These are phyloP conservation scores for Egretta garzetta DNA, from an alignment of 2,113 vertebrate genomes.

Conservation along the genomic window DNA sequence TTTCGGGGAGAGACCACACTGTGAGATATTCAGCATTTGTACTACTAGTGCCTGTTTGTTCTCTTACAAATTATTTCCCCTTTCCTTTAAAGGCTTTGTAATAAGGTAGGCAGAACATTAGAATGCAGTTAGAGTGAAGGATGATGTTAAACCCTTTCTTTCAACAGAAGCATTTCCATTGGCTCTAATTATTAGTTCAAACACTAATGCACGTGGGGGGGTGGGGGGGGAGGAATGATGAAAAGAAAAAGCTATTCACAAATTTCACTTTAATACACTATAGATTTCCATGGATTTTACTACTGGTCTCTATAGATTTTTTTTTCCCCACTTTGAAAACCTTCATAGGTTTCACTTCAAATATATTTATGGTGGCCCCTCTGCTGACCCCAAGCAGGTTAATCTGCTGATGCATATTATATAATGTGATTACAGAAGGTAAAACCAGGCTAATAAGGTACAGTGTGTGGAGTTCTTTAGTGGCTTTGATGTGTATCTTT, in stretches of 20 bases:
- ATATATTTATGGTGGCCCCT: constrained; percentile 46
- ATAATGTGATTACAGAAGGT: constrained; percentile 69
- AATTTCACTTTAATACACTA: constrained; percentile 44
- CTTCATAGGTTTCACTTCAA: constrained; percentile 60
- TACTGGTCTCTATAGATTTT: constrained; percentile 30
- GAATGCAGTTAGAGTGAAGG: constrained; percentile 6
- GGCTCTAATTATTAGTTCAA: constrained; percentile 64
- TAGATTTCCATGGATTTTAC: constrained; percentile 62
- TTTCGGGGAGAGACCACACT: neutral
- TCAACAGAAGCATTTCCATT: constrained; percentile 53
- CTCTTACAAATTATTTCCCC: neutral
- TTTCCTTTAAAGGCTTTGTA: constrained; percentile 45
- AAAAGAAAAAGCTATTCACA: constrained; percentile 60
- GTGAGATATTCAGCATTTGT: neutral
- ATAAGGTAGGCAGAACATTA: constrained; percentile 33
- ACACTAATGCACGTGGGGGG: neutral
- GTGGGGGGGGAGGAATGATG: neutral
- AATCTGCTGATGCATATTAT: constrained; percentile 63
- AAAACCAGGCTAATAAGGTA: constrained; percentile 58
- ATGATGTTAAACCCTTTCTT: constrained; percentile 16
- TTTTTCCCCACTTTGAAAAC: constrained; percentile 50
- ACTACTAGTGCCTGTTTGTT: neutral
- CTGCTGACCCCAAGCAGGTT: constrained; percentile 59
- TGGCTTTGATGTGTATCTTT: constrained; percentile 73
- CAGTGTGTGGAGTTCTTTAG: constrained; percentile 44